A percentile compares a stretch with the other conserved stretches of the same genome.
Evolutionary conservation across 2,113 vertebrate species (phyloP).

Genomic region (Eonycteris spelaea): DNA sequence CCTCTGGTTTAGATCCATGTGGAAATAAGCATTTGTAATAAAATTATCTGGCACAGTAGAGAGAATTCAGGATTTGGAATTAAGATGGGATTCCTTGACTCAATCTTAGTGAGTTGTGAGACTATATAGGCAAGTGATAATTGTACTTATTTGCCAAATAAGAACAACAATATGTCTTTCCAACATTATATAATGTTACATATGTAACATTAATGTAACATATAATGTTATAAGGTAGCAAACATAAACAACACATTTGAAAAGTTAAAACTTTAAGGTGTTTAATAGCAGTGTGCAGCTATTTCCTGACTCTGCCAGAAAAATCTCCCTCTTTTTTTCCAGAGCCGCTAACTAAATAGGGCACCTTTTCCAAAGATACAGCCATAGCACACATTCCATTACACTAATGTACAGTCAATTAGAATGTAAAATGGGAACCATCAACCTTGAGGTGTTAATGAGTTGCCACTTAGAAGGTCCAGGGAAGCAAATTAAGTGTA

Average conservation of each 20-base stretch:
- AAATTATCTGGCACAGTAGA: not conserved
- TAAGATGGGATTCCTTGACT: not conserved
- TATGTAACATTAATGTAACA: not conserved
- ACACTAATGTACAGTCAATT: not conserved
- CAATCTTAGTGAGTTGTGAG: not conserved
- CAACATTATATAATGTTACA: not conserved
- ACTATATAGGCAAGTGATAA: not conserved
- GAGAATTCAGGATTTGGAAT: not conserved
- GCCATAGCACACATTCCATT: not conserved
- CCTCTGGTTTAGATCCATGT: not conserved
- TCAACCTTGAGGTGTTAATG: conserved; percentile 14
- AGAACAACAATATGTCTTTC: not conserved
- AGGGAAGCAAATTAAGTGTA: not conserved
- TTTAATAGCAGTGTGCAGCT: not conserved
- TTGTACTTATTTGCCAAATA: not conserved
- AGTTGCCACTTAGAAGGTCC: conserved; percentile 30
- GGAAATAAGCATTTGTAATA: not conserved
- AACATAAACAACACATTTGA: not conserved
- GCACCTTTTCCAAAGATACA: not conserved
- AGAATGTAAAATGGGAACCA: not conserved
- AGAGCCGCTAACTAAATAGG: not conserved
- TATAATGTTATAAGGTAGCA: not conserved
- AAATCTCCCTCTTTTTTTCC: not conserved
- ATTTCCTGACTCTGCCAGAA: not conserved
- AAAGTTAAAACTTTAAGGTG: not conserved